phyloP scores from a whole-genome alignment of 1,140 invertebrate genomes.

The Cepaea nemoralis region DNA sequence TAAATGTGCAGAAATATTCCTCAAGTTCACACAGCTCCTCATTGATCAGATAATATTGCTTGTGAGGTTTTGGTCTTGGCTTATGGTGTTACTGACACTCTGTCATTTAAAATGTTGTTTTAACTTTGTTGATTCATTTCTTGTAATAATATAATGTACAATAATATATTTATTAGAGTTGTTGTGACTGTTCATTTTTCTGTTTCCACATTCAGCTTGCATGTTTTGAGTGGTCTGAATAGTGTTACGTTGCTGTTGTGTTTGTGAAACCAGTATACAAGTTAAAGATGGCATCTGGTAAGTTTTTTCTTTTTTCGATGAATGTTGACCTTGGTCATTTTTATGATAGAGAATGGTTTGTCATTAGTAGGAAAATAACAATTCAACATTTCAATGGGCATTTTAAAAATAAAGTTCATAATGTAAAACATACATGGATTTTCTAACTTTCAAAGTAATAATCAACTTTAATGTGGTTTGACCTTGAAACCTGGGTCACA shows the following conservation, averaged over 20 bases:
- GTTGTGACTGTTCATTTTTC: too few relatives aligned
- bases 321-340: neutral
- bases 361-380: too few relatives aligned
- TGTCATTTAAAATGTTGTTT: neutral
- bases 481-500: too few relatives aligned
- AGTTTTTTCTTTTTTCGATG: neutral
- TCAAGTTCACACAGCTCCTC: neutral
- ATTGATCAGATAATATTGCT: neutral
- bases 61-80: neutral
- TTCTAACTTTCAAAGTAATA: too few relatives aligned
- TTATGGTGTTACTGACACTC: neutral
- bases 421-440: too few relatives aligned
- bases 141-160: too few relatives aligned
- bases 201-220: neutral
- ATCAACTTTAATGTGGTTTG: too few relatives aligned
- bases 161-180: too few relatives aligned
- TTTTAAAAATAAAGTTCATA: too few relatives aligned
- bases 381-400: too few relatives aligned
- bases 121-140: too few relatives aligned
- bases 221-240: neutral
- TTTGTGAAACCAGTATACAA: neutral
- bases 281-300: constrained; percentile 8
- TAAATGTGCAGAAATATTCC: neutral
- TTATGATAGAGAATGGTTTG: too few relatives aligned
- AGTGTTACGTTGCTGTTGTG: neutral